phyloP scores from a whole-genome alignment of 2,113 vertebrate species.

The Alligator mississippiensis region DNA sequence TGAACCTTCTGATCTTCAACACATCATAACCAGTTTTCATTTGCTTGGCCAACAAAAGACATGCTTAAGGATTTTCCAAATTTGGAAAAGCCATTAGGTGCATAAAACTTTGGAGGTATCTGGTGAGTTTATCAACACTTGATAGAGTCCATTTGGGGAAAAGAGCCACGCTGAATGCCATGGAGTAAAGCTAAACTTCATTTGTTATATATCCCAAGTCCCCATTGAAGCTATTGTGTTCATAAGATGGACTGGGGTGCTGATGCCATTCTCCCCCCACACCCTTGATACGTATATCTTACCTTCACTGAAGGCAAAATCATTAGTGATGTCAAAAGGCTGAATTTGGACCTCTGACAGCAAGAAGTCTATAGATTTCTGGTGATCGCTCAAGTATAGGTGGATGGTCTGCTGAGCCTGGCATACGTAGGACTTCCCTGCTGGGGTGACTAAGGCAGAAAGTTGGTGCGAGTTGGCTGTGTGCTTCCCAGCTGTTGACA shows the following conservation, averaged over 20 bases:
- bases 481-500: conserved; percentile 88
- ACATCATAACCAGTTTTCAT: neutral
- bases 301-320: conserved; percentile 98
- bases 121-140: neutral
- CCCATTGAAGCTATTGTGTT: fast-evolving
- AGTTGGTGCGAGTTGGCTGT: conserved; percentile 89
- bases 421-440: conserved; percentile 90
- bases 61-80: neutral
- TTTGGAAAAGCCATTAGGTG: neutral
- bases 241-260: fast-evolving
- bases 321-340: conserved; percentile 94
- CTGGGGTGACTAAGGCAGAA: conserved; percentile 92
- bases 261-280: neutral
- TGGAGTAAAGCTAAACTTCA: neutral
- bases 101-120: neutral
- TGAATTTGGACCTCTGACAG: conserved; percentile 93
- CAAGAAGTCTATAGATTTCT: conserved; percentile 90
- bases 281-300: neutral
- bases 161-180: neutral
- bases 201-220: fast-evolving
- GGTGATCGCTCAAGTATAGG: conserved; percentile 91
- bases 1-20: neutral
- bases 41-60: neutral
- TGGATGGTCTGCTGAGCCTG: conserved; percentile 91
- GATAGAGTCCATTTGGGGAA: neutral